Evolutionary conservation across 2,888 invertebrate genomes (phyloP).

Genomic region (Philereme vetulata): DNA sequence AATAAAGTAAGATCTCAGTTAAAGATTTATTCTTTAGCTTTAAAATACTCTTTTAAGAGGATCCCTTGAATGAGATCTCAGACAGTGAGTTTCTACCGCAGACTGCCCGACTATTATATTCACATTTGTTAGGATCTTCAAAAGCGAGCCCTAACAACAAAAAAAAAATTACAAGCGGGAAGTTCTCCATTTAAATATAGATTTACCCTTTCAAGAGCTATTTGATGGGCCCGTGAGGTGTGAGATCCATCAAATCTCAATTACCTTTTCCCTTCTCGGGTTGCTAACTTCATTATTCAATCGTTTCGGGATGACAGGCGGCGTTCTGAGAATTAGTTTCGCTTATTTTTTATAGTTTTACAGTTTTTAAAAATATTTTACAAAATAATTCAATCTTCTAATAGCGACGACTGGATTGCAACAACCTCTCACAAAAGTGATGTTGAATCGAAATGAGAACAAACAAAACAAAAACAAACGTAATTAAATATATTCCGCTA

Average conservation of each 20-base stretch:
- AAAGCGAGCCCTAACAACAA: constrained; percentile 63
- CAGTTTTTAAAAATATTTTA: too few species aligned
- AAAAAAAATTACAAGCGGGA: constrained; percentile 77
- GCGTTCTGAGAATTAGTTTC: constrained; percentile 10
- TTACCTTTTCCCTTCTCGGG: constrained; percentile 69
- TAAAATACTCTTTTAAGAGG: background rate
- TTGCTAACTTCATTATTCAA: constrained; percentile 77
- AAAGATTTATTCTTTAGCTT: background rate
- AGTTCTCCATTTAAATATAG: constrained; percentile 79
- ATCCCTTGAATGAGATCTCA: constrained; percentile 51
- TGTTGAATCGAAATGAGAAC: too few species aligned
- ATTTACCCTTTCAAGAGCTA: constrained; percentile 79
- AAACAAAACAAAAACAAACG: too few species aligned
- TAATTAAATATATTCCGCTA: too few species aligned
- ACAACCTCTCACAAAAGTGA: too few species aligned
- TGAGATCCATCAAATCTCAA: constrained; percentile 79
- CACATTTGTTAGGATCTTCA: constrained; percentile 58
- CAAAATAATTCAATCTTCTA: too few species aligned
- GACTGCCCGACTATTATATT: constrained; percentile 64
- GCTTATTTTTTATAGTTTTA: constrained; percentile 8
- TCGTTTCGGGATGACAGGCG: constrained; percentile 30
- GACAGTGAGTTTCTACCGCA: constrained; percentile 39
- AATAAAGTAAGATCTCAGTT: background rate
- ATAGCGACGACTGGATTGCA: too few species aligned
- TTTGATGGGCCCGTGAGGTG: constrained; percentile 72